These are phyloP conservation scores for Xylocopa sonorina DNA, from an alignment of 1,140 invertebrate genomes.

Conservation along the genomic window DNA sequence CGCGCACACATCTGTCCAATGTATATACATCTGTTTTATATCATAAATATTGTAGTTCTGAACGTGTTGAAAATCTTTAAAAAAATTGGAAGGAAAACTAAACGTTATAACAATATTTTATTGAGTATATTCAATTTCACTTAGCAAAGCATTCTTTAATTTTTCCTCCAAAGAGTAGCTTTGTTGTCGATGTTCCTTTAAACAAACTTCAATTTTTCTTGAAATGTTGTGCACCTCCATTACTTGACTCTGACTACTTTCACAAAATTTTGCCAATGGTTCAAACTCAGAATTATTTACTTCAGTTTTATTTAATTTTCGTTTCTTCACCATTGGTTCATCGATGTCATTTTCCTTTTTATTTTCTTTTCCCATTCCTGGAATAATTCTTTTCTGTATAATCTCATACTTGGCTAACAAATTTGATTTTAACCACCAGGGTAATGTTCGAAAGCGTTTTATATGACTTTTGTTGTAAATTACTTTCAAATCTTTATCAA, in stretches of 20 bases:
- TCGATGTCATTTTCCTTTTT: conserved; percentile 11
- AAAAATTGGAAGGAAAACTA: not conserved
- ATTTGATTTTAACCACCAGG: conserved; percentile 79
- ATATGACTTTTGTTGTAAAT: conserved; percentile 78
- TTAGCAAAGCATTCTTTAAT: conserved; percentile 67
- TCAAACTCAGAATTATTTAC: conserved; percentile 37
- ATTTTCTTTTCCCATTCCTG: conserved; percentile 28
- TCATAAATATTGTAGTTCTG: not conserved
- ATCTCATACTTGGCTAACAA: conserved; percentile 58
- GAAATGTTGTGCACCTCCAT: conserved; percentile 61
- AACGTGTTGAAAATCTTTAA: not conserved
- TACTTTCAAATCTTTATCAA: conserved; percentile 68
- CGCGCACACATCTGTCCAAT: no score
- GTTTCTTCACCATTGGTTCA: conserved; percentile 55
- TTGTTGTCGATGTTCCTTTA: conserved; percentile 67
- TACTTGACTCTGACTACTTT: conserved; percentile 50
- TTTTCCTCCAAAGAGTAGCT: conserved; percentile 67
- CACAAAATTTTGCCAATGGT: conserved; percentile 55
- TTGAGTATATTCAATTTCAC: conserved; percentile 1
- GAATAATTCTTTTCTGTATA: conserved; percentile 22
- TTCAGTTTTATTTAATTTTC: conserved; percentile 29
- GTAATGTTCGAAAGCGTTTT: conserved; percentile 73
- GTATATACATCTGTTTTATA: no score
- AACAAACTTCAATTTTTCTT: conserved; percentile 64
- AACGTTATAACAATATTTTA: not conserved